Evolutionary conservation across 53 echinoderm and acorn worm genomes (phyloP).

Genomic region (Holothuria scabra): DNA sequence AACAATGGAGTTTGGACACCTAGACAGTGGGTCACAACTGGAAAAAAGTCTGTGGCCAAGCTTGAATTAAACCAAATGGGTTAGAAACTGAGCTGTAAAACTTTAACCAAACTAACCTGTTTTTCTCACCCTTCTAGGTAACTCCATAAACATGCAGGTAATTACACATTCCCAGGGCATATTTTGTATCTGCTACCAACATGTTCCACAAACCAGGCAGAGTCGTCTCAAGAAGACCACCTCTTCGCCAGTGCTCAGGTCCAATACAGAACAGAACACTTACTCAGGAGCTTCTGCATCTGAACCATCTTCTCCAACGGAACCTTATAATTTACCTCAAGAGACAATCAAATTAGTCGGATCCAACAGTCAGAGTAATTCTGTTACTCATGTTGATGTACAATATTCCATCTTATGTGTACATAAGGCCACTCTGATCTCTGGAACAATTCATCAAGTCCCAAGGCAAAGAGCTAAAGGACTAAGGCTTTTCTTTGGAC

Average conservation of each 20-base stretch:
- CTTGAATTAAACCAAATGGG: no score
- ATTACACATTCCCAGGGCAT: constrained; percentile 78
- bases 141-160: constrained; percentile 87
- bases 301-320: no score
- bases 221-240: constrained; percentile 23
- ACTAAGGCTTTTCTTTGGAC: constrained; percentile 74
- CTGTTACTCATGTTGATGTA: constrained; percentile 60
- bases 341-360: no score
- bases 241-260: constrained; percentile 14
- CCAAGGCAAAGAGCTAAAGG: constrained; percentile 59
- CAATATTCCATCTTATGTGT: constrained; percentile 83
- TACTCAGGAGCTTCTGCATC: no score
- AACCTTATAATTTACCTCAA: no score
- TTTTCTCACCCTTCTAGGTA: constrained; percentile 47
- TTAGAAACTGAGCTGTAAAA: no score
- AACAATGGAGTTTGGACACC: no score
- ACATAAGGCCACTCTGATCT: constrained; percentile 76
- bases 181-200: constrained; percentile 90
- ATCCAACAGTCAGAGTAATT: background rate
- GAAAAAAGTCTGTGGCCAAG: no score
- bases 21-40: no score
- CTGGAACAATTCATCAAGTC: constrained; percentile 62
- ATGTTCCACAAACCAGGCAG: background rate
- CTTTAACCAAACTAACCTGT: no score
- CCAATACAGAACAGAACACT: background rate